Base-by-base conservation (phyloP, 2,797 vertebrate genomes). In the Amphiprion clarkii region DNA sequence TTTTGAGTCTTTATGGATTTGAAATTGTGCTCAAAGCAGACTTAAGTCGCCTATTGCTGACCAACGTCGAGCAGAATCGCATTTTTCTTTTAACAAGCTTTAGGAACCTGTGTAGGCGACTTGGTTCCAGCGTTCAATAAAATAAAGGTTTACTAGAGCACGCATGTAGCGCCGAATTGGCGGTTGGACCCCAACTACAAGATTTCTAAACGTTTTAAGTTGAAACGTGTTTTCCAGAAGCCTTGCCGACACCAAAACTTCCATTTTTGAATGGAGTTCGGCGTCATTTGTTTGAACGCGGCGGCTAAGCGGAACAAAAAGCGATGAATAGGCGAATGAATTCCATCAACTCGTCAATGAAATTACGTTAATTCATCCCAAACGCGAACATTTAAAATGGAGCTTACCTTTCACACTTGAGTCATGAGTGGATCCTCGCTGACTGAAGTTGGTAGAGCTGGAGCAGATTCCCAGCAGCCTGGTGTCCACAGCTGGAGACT, bases 391-490 rank as follows among this genome's bases (percentile, higher is more conserved):
- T 0, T 19, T 14, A 11, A 2, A 54, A 27, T 4, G 0, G 6
- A 39, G 6, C 67, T 83, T 83, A 90, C 81, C 87, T 80, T 54
- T 71, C 58, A 78, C 57, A 39, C 25, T 46, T 1, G 23, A 10
- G 17, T 46, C 79, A 71, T 74, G n/a, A 0, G 19, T 19, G 29
- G 39, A 7, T 25, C 58, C 55, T 33, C 17, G 60, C 13, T 29
- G 64, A 10, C 19, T 53, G 3, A 31, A 59, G 25, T 13, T 3
- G 5, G 53, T 25, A 9, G 5, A 13, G 44, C 3, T 4, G 42
- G 13, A 19, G 39, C 66, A 48, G 63, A 54, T 8, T 3, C 27
- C 4, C 51, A 5, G 40, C 52, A 67, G 75, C 36, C 46, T 46
- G 40, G 33, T 21, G 16, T 56, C 59, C 71, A 8, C 36, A 70